Percentiles rank a stretch among this genome's conserved stretches.
phyloP scores from a whole-genome alignment of 2,888 invertebrate species.

The Polymixis lichenea region DNA sequence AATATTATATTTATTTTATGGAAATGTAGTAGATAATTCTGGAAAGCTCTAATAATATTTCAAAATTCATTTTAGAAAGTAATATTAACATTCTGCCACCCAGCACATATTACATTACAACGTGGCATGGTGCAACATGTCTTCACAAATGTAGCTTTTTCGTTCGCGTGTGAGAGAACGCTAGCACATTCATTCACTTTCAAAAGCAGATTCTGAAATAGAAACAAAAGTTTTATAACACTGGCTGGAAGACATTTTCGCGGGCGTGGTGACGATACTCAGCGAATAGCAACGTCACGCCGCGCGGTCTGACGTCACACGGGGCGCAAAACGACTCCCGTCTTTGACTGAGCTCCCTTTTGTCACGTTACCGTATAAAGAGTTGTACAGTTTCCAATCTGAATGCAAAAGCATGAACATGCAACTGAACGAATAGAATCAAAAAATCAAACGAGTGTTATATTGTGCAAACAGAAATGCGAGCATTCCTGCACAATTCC shows the following conservation, averaged over 20 bases:
- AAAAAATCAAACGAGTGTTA: slow-evolving; percentile 57
- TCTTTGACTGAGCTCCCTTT: slow-evolving; percentile 73
- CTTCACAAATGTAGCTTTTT: slow-evolving; percentile 25
- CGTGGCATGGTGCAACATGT: background rate
- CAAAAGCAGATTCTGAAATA: slow-evolving; percentile 35
- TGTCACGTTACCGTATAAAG: slow-evolving; percentile 72
- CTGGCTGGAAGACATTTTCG: slow-evolving; percentile 42
- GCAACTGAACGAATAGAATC: slow-evolving; percentile 45
- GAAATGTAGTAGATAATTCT: background rate
- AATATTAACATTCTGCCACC: background rate
- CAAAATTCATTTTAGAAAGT: background rate
- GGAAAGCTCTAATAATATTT: background rate
- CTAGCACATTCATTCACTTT: slow-evolving; percentile 33
- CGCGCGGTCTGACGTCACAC: slow-evolving; percentile 61
- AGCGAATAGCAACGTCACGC: slow-evolving; percentile 24
- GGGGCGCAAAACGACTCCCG: slow-evolving; percentile 64
- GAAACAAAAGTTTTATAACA: slow-evolving; percentile 47
- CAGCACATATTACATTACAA: background rate
- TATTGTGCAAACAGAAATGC: slow-evolving; percentile 56
- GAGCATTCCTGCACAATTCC: slow-evolving; percentile 60
- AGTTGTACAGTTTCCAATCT: slow-evolving; percentile 68
- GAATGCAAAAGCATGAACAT: slow-evolving; percentile 54
- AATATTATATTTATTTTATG: slow-evolving; percentile 16
- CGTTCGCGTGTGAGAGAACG: slow-evolving; percentile 1
- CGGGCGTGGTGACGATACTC: slow-evolving; percentile 34